Evolutionary conservation across 1,140 invertebrate species (phyloP).

Genomic region (Acyrthosiphon pisum): DNA sequence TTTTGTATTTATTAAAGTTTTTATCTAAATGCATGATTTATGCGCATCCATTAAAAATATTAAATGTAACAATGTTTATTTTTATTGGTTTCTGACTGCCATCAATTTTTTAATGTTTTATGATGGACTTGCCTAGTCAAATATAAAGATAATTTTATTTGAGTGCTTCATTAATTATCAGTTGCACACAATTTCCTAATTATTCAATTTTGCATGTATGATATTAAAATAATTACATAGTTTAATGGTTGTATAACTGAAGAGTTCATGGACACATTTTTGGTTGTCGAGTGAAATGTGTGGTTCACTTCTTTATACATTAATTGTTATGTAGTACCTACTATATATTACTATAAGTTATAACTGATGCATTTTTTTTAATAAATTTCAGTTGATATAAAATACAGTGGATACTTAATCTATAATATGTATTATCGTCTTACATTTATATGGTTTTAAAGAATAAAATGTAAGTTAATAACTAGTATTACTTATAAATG

Average conservation of each 20-base stretch:
- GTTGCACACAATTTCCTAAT: neutral
- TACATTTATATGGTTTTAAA: neutral
- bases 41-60: neutral
- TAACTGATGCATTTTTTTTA: neutral
- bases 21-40: neutral
- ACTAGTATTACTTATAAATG: neutral
- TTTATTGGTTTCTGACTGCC: neutral
- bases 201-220: neutral
- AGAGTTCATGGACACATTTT: neutral
- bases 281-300: neutral
- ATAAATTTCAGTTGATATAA: neutral
- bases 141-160: neutral
- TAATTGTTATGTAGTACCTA: neutral
- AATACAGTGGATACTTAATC: neutral
- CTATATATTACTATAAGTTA: neutral
- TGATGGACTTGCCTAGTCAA: neutral
- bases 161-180: neutral
- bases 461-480: neutral
- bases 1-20: slow-evolving; percentile 3
- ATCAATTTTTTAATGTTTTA: neutral
- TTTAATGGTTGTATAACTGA: neutral
- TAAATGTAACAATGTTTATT: neutral
- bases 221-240: neutral
- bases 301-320: neutral
- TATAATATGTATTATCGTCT: neutral